Evolutionary conservation across 2,888 invertebrate species (phyloP).

Genomic region (Euplexia lucipara): DNA sequence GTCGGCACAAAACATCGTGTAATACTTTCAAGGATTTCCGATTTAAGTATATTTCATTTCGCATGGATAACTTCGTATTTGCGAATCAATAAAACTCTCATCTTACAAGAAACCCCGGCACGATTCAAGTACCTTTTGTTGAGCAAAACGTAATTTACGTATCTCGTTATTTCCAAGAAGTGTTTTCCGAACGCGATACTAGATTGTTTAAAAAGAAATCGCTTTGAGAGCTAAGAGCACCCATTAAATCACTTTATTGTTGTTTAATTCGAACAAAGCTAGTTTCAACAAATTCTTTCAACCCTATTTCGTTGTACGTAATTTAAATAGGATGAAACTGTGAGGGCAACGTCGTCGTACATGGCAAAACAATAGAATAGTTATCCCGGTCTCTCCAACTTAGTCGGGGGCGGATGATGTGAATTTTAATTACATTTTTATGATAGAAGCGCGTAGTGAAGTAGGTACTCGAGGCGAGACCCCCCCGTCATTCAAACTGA

Average conservation of each 20-base stretch:
- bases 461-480: conserved; percentile 84
- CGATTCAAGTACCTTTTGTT: conserved; percentile 65
- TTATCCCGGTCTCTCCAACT: conserved; percentile 76
- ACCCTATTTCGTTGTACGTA: conserved; percentile 59
- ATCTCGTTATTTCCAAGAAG: conserved; percentile 69
- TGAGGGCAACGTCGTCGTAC: conserved; percentile 63
- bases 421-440: conserved; percentile 90
- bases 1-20: conserved; percentile 12
- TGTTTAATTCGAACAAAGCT: conserved; percentile 60
- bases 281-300: conserved; percentile 58
- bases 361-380: conserved; percentile 81
- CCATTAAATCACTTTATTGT: conserved; percentile 63
- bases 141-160: conserved; percentile 70
- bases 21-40: conserved; percentile 33
- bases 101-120: conserved; percentile 55
- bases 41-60: conserved; percentile 52
- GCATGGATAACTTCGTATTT: conserved; percentile 49
- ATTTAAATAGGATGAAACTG: conserved; percentile 70
- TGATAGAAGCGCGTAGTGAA: conserved; percentile 84
- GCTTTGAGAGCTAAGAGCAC: conserved; percentile 54
- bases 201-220: conserved; percentile 67
- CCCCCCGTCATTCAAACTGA: conserved; percentile 77
- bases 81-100: conserved; percentile 55
- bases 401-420: conserved; percentile 78
- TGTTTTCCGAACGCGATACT: conserved; percentile 66